Evolutionary conservation across 2,797 vertebrate genomes (phyloP), one percentile per base, ranked within the genome.

Genomic region (Cuniculus paca): DNA sequence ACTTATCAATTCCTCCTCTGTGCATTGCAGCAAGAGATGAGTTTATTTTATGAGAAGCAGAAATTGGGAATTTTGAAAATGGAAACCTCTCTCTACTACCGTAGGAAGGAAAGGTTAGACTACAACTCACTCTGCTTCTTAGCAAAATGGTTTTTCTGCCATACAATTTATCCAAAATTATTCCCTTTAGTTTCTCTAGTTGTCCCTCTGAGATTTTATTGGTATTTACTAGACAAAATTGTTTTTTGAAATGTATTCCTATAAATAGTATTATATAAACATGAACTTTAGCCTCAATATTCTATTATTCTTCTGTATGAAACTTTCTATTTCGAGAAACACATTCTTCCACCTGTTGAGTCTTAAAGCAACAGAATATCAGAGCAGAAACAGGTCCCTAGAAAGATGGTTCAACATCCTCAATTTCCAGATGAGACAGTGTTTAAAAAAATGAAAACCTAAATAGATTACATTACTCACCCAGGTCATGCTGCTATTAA

Each of bases 271-370:
- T 92, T 82, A 61, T 82, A 3, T 81, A 91, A 96, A 82, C 42
- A 91, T 75, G n/a, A 94, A 93, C 68, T 91, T 97, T 52, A 85
- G 39, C 79, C 13, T 95, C 80, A 93, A 26, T 56, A 68, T 92
- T 78, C 80, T 36, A 34, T 42, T 74, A 52, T 54, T 74, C 68
- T n/a, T 89, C 42, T 60, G 16, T 5, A 81, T 72, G 26, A 11
- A 91, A 24, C 74, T 72, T 87, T 86, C 56, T 72, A 19, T 63
- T 39, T 20, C 70, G 8, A 50, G 34, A 85, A 56, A 75, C 20
- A 82, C 39, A 48, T 31, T 56, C 17, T 50, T 96, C 58, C 9
- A 1, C 1, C 13, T 87, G 24, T 80, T 26, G 22, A 92, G 7
- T 89, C 9, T 70, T 80, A 45, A 1, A 80, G 24, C 26, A 56